Conservation (phyloP, 2,113 vertebrate species). For the Platysternon megacephalum region DNA sequence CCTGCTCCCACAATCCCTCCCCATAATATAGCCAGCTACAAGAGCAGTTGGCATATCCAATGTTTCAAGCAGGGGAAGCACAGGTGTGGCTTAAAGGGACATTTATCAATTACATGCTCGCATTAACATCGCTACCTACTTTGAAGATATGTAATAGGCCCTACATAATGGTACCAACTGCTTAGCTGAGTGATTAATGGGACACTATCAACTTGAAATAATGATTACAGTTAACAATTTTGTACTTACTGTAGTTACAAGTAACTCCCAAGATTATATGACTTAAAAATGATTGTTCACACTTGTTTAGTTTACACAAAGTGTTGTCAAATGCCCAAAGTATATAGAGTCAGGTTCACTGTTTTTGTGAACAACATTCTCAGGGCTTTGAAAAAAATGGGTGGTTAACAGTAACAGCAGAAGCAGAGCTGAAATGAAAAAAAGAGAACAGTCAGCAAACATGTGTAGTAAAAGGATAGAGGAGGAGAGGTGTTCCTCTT, state of each 20-base stretch:
- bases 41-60: not conserved
- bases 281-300: not conserved
- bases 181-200: not conserved
- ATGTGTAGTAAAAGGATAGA: not conserved
- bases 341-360: not conserved
- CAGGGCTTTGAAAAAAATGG: not conserved
- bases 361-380: not conserved
- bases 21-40: not conserved
- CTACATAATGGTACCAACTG: not conserved
- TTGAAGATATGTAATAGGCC: not conserved
- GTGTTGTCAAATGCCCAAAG: not conserved
- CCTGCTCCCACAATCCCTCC: not conserved
- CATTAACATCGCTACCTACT: not conserved
- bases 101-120: not conserved
- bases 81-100: not conserved
- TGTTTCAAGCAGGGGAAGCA: not conserved
- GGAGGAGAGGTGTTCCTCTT: not conserved
- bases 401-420: conserved; percentile 9
- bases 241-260: rapidly evolving
- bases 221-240: not conserved
- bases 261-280: not conserved
- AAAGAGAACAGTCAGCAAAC: not conserved
- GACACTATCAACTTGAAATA: not conserved
- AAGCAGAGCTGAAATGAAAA: not conserved
- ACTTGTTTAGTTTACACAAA: not conserved